phyloP scores from a whole-genome alignment of 2,888 invertebrate species.

The Dilophus febrilis region DNA sequence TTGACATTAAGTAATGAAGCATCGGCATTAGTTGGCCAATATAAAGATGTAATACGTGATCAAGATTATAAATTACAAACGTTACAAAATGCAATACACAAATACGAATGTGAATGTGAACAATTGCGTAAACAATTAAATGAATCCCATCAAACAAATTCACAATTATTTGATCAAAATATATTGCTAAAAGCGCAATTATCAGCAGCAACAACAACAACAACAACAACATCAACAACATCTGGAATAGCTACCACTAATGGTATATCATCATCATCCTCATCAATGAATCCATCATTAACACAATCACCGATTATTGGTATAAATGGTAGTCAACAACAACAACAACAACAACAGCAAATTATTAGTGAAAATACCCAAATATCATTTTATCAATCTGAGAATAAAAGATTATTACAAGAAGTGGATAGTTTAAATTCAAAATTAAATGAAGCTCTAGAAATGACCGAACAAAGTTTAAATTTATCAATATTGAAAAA shows the following conservation, averaged over 20 bases:
- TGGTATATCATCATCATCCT: constrained; percentile 12
- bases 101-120: constrained; percentile 17
- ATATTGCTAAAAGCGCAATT: constrained; percentile 62
- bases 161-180: constrained; percentile 72
- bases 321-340: not conserved
- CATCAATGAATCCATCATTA: constrained; percentile 4
- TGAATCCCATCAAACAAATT: constrained; percentile 51
- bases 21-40: constrained; percentile 39
- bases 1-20: constrained; percentile 28
- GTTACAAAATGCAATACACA: constrained; percentile 19
- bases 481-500: constrained; percentile 42
- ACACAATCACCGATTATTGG: no score
- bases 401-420: constrained; percentile 24
- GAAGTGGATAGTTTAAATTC: constrained; percentile 22
- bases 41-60: constrained; percentile 79
- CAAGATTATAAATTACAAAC: constrained; percentile 54
- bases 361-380: constrained; percentile 9
- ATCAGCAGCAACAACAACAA: constrained; percentile 24
- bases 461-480: constrained; percentile 14
- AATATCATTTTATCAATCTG: constrained; percentile 17
- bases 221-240: constrained; percentile 14
- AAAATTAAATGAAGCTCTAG: constrained; percentile 19
- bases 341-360: not conserved
- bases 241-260: constrained; percentile 15
- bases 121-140: constrained; percentile 35